Evolutionary conservation across 53 echinoderm and acorn worm genomes (phyloP).

Genomic region (Zoroaster sp.): DNA sequence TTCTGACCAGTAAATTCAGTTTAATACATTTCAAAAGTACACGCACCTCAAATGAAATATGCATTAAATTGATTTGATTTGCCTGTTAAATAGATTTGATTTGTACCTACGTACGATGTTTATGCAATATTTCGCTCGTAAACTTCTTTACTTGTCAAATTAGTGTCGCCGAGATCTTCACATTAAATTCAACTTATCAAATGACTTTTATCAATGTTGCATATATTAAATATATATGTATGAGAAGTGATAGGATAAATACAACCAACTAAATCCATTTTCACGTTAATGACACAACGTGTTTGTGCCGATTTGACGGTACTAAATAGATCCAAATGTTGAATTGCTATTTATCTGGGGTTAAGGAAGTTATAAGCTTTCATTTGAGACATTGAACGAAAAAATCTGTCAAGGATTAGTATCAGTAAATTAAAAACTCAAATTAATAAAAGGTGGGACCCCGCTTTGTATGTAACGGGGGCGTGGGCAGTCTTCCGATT

Average conservation of each 20-base stretch:
- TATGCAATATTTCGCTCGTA: neutral
- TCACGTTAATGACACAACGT: neutral
- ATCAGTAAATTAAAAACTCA: too few species aligned
- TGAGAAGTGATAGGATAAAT: neutral
- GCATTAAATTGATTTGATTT: neutral
- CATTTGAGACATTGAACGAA: too few species aligned
- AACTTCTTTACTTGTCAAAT: neutral
- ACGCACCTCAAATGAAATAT: neutral
- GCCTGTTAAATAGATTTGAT: neutral
- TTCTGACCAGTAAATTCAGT: neutral
- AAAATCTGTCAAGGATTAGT: too few species aligned
- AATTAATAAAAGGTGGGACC: too few species aligned
- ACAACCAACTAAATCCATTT: neutral
- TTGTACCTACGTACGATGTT: neutral
- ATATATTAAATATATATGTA: neutral
- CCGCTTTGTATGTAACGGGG: too few species aligned
- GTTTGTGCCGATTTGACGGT: neutral
- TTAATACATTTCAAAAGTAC: neutral
- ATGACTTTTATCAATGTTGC: neutral
- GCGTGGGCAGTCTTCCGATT: too few species aligned
- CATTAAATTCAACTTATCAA: neutral
- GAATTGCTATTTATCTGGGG: too few species aligned
- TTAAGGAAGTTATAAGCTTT: too few species aligned
- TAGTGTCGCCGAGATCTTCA: neutral
- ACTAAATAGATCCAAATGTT: neutral